Evolutionary conservation across 1,140 invertebrate species (phyloP), one percentile per base, ranked within the genome.

Genomic region (Harlomillsia oculata): DNA sequence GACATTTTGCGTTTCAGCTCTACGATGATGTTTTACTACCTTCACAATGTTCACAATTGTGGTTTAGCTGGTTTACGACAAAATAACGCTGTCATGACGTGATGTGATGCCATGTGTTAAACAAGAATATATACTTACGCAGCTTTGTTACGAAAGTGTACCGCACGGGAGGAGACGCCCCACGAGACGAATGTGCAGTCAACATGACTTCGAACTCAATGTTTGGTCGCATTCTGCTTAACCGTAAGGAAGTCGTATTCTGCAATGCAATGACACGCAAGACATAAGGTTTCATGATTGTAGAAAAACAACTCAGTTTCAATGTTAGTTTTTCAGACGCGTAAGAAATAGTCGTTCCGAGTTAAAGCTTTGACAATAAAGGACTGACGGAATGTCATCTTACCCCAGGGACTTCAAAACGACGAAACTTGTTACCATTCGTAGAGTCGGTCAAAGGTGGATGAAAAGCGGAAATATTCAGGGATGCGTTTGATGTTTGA

Each of bases 121-220:
- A n/a, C n/a, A n/a, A n/a, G n/a, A n/a, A 23, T 20, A 28, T 13
- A 20, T 1, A 45, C 51, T 54, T 29, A 62, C 56, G 25, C 5
- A 29, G 13, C 20, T 41, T 52, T 25, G 60, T 62, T 14, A 25
- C 30, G 2, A 62, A 23, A 29, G n/a, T 32, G 25, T 26, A 54
- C 9, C 29, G 37, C 4, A 28, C 55, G 0, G 43, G 20, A 0
- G 43, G 28, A 13, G 60, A 62, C 6, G 37, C 30, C 0, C 60
- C 60, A 5, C 43, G 29, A n/a, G 26, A 14, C 0, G 60, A 62
- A 23, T 20, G 20, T 11, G 55, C 60, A 14, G 37, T 53, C 5
- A 62, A 20, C 44, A 49, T 53, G 1, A 57, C 55, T 5, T 36
- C 34, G 32, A 54, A 62, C 11, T 40, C 29, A 1, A 13, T 40